phyloP scores from a whole-genome alignment of 2,888 invertebrate genomes.

The Erpobdella octoculata region DNA sequence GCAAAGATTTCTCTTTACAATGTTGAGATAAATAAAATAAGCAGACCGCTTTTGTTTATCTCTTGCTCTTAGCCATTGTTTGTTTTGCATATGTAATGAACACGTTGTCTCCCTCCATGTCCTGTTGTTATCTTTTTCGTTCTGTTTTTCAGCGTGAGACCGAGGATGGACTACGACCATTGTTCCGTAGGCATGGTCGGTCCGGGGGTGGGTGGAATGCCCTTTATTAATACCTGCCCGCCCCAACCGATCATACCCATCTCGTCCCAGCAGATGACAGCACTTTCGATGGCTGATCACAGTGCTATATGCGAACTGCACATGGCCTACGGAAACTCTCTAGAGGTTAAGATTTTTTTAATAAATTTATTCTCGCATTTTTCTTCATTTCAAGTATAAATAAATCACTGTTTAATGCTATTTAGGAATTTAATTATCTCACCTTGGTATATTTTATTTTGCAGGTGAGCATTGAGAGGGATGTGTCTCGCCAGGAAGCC shows the following conservation, averaged over 20 bases:
- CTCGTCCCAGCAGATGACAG: conserved; percentile 18
- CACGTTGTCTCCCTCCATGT: too few relatives aligned
- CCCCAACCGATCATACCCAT: conserved; percentile 12
- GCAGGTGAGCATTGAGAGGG: conserved; percentile 43
- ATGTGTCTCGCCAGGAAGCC: conserved; percentile 34
- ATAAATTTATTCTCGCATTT: neutral
- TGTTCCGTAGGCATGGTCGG: neutral
- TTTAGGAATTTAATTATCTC: neutral
- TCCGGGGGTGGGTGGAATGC: neutral
- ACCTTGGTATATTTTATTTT: neutral
- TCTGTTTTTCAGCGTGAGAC: neutral
- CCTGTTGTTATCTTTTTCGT: neutral
- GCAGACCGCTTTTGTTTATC: too few relatives aligned
- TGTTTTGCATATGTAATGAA: too few relatives aligned
- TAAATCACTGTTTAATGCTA: neutral
- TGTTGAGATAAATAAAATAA: too few relatives aligned
- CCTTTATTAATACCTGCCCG: neutral
- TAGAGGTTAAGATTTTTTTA: too few relatives aligned
- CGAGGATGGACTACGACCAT: neutral
- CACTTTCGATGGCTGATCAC: conserved; percentile 41
- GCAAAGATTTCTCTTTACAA: too few relatives aligned
- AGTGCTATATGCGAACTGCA: conserved; percentile 46
- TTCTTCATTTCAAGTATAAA: too few relatives aligned
- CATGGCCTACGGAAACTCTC: conserved; percentile 47
- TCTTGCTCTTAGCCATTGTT: too few relatives aligned